A percentile compares a stretch with the other conserved stretches of the same genome.
These are phyloP conservation scores for Chionis minor DNA, from an alignment of 2,113 vertebrate genomes.

Conservation along the genomic window DNA sequence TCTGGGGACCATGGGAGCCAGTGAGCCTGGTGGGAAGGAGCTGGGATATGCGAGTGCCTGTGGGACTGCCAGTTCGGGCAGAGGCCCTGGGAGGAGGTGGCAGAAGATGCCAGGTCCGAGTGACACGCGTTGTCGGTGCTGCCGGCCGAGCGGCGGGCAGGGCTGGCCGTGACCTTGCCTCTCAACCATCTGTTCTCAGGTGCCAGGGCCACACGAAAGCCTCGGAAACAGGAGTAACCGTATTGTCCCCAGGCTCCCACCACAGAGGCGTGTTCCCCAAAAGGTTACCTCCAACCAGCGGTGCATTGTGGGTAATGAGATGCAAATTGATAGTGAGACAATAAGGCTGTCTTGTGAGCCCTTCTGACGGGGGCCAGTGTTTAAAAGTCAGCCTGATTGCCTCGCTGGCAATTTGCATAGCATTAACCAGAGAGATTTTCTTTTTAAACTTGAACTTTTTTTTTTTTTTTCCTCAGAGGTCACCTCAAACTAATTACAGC, in stretches of 20 bases:
- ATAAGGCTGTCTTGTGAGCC: conserved; percentile 74
- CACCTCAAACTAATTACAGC: conserved; percentile 74
- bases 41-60: accelerated
- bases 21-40: not conserved
- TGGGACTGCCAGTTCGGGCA: accelerated
- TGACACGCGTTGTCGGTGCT: not conserved
- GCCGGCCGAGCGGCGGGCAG: not conserved
- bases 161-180: not conserved
- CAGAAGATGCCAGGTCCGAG: not conserved
- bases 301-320: conserved; percentile 79
- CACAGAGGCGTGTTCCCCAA: not conserved
- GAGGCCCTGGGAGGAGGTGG: not conserved
- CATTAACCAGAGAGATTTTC: conserved; percentile 76
- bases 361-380: conserved; percentile 70
- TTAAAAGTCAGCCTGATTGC: conserved; percentile 83
- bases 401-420: conserved; percentile 81
- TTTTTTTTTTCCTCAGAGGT: conserved; percentile 67
- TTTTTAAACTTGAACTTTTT: conserved; percentile 66
- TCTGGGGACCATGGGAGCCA: not conserved
- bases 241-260: not conserved
- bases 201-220: not conserved
- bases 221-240: not conserved
- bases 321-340: conserved; percentile 82
- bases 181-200: accelerated
- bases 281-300: conserved; percentile 62